These are phyloP conservation scores for Torymus texanus DNA, from an alignment of 2,888 invertebrate species.

Conservation along the genomic window DNA sequence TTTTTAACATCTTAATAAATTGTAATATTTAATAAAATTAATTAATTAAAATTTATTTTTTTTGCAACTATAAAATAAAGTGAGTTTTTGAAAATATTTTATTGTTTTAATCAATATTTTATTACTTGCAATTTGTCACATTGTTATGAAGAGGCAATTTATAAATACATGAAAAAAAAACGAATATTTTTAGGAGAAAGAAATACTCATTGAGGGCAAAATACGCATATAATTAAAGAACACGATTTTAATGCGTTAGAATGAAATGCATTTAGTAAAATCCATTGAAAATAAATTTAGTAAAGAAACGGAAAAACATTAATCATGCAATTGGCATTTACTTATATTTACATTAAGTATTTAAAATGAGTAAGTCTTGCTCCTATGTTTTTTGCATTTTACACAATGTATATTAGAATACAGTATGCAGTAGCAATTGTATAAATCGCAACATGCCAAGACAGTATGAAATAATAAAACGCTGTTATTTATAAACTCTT, in stretches of 20 bases:
- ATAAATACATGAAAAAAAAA: conserved; percentile 36
- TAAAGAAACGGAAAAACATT: conserved; percentile 1
- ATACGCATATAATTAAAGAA: background rate
- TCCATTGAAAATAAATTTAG: background rate
- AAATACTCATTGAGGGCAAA: conserved; percentile 63
- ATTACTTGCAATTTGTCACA: conserved; percentile 23
- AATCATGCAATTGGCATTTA: background rate
- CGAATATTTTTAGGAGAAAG: conserved; percentile 50
- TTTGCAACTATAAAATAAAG: background rate
- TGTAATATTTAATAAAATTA: too few species aligned
- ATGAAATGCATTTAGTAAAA: too few species aligned
- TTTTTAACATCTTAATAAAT: too few species aligned
- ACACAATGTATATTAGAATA: conserved; percentile 56
- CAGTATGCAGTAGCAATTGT: conserved; percentile 51
- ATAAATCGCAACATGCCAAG: conserved; percentile 70
- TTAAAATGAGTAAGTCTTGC: conserved; percentile 63
- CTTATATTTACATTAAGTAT: conserved; percentile 14
- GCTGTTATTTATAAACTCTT: conserved; percentile 73
- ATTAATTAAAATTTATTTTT: background rate
- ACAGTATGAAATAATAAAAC: conserved; percentile 70
- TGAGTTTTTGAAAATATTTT: background rate
- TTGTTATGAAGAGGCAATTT: conserved; percentile 41
- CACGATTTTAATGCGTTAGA: too few species aligned
- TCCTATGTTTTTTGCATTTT: conserved; percentile 43
- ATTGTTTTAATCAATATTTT: background rate